A percentile compares a stretch with the other conserved stretches of the same genome.
Evolutionary conservation across 1,140 invertebrate genomes (phyloP).

Genomic region (Microvelia longipes): DNA sequence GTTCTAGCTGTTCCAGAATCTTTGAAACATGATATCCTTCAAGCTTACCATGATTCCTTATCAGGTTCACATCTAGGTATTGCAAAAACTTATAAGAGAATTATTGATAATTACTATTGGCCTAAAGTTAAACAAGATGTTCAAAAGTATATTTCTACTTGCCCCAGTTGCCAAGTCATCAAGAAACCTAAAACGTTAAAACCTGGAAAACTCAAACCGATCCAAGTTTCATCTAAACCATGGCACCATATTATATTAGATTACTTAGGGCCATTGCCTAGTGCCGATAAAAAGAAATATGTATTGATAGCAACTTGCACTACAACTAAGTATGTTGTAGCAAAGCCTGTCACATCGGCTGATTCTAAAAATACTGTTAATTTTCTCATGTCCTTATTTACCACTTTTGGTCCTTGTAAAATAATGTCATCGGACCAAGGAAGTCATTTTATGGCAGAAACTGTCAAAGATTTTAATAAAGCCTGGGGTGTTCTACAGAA

Average conservation of each 20-base stretch:
- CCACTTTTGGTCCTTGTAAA: not conserved
- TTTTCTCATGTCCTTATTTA: not conserved
- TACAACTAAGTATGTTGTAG: not conserved
- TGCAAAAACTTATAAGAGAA: not conserved
- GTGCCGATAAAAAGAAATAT: not conserved
- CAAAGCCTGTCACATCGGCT: not conserved
- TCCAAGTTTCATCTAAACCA: not conserved
- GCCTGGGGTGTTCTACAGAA: not conserved
- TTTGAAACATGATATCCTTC: not conserved
- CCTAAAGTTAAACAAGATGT: not conserved
- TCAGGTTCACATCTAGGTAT: not conserved
- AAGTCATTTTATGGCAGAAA: not conserved
- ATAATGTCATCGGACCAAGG: not conserved
- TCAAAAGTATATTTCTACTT: not conserved
- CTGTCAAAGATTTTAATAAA: not conserved
- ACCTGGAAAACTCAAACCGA: not conserved
- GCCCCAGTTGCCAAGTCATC: not conserved
- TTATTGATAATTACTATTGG: not conserved
- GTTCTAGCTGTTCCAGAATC: not conserved
- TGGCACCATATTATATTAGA: not conserved
- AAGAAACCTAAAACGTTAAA: not conserved
- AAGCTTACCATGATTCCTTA: not conserved
- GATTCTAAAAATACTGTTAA: not conserved
- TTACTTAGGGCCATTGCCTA: not conserved
- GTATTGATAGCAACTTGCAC: not conserved